phyloP scores from a whole-genome alignment of 2,797 vertebrate genomes.

The Mareca penelope region DNA sequence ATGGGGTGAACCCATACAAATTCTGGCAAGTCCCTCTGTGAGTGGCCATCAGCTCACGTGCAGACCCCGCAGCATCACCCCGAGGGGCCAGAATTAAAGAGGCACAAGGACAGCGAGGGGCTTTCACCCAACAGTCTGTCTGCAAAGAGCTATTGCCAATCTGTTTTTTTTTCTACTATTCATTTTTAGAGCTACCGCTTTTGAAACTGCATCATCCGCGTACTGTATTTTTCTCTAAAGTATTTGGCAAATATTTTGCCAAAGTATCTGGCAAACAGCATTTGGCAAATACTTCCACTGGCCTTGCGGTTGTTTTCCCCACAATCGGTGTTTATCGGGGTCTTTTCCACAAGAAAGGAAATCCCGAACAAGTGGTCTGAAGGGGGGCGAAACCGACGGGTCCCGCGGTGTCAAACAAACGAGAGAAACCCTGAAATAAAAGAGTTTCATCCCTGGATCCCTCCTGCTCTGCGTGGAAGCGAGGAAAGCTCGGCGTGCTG shows the following conservation, averaged over 20 bases:
- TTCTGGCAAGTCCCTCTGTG: fast-evolving
- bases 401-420: background rate
- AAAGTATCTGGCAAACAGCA: background rate
- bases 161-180: background rate
- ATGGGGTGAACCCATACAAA: fast-evolving
- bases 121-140: background rate
- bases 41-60: background rate
- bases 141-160: fast-evolving
- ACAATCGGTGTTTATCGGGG: background rate
- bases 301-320: background rate
- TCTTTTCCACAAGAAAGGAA: background rate
- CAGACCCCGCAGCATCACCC: background rate
- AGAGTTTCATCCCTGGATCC: background rate
- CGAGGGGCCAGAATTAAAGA: background rate
- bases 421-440: background rate
- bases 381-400: background rate
- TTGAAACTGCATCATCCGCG: fast-evolving
- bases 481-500: background rate
- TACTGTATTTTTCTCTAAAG: background rate
- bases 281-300: background rate
- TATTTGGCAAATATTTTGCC: background rate
- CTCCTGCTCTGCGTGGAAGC: background rate
- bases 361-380: background rate
- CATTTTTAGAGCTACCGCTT: background rate
- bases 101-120: background rate